Evolutionary conservation across 2,888 invertebrate species (phyloP), one percentile per base, ranked within the genome.

Genomic region (Heteromurus nitidus): DNA sequence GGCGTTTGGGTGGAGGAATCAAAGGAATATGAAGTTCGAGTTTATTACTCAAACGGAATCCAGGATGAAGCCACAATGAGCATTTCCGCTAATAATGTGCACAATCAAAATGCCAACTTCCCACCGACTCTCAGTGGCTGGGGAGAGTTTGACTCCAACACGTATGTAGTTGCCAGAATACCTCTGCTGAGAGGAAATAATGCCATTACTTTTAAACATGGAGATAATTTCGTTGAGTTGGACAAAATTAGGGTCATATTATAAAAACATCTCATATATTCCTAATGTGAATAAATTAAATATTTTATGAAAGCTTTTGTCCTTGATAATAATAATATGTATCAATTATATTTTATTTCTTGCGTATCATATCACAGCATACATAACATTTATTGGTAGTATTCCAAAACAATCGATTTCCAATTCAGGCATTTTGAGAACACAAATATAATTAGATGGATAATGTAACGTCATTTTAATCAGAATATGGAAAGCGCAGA

Each of bases 1-100:
- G 86, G 86, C 5, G 82, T 86, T 50, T 86, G 86, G 86, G 83
- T 74, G 2, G 84, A 86, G 9, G 22, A 69, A 7, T 67, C 75
- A 36, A 82, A 83, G 44, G 62, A 72, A 1, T 85, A 84, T 74
- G 53, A 69, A 9, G 70, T 86, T 24, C 20, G 67, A 0, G 69
- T 86, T 2, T 83, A 69, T 44, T 86, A 86, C 47, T 76, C 85
- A 1, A 85, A 84, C 36, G 82, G 75, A 20, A 58, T 64, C 7
- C 44, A 30, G 18, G 68, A 55, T 11, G 62, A 58, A 0, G 70
- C 82, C 0, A 82, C 62, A 0, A 81, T 85, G 68, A 36, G 20
- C 11, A 13, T 86, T 2, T 20, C 36, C 2, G 70, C 82, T 0
- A 86, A 86, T 67, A 83, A 82, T 60, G 26, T 84, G 0, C n/a